Evolutionary conservation across 1,140 invertebrate species (phyloP).

Genomic region (Achatina immaculata): DNA sequence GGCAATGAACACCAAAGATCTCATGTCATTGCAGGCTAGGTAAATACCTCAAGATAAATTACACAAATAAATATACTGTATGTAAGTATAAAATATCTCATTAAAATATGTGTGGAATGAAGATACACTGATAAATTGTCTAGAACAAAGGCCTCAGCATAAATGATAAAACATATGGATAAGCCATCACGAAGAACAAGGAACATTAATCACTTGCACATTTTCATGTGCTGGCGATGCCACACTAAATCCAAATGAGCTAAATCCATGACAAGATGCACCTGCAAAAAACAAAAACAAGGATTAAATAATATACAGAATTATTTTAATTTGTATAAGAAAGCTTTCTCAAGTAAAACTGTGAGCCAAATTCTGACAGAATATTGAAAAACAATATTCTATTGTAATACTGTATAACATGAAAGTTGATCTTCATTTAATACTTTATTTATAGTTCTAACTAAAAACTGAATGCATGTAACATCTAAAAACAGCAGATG

Average conservation of each 20-base stretch:
- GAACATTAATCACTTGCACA: constrained; percentile 21
- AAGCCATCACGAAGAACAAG: neutral
- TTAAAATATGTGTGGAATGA: neutral
- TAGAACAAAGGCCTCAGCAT: no score
- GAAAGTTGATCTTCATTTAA: neutral
- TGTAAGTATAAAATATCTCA: neutral
- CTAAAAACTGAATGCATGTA: neutral
- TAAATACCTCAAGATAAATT: neutral
- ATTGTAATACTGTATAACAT: neutral
- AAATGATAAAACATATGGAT: no score
- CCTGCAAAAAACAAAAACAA: constrained; percentile 5
- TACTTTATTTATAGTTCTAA: neutral
- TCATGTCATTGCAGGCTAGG: neutral
- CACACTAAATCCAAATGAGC: neutral
- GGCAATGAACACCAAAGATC: no score
- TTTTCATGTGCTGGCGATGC: neutral
- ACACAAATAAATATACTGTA: no score
- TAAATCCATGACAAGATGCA: constrained; percentile 30
- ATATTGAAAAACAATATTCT: neutral
- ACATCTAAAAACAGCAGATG: no score
- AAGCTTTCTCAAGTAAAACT: no score
- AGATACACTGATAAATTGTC: no score
- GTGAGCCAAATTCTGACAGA: no score
- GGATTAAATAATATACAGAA: neutral
- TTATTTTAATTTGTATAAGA: neutral